Percentiles rank a stretch among this genome's conserved stretches.
These are phyloP conservation scores for Pammene aurita DNA, from an alignment of 2,888 invertebrate species.

Conservation along the genomic window DNA sequence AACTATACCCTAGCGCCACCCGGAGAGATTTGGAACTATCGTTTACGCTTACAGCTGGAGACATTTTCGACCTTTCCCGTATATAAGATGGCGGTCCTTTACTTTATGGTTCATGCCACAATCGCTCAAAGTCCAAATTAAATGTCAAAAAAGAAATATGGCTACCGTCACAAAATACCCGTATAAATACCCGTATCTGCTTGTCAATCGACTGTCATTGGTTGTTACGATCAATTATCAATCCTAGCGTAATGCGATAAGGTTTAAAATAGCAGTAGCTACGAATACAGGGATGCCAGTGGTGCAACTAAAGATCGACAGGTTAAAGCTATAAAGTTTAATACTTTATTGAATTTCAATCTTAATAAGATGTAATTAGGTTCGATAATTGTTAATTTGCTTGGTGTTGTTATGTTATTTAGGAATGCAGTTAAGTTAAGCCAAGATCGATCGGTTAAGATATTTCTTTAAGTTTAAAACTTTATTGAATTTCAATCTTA, in stretches of 20 bases:
- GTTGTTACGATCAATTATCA: background rate
- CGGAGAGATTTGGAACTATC: too few species aligned
- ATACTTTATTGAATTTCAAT: background rate
- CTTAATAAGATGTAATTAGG: background rate
- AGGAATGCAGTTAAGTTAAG: slow-evolving; percentile 13
- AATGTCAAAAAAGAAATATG: slow-evolving; percentile 20
- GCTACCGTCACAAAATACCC: slow-evolving; percentile 27
- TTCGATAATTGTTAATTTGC: background rate
- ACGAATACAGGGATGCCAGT: background rate
- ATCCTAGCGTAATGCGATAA: background rate
- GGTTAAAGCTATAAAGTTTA: background rate
- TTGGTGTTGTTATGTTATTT: background rate
- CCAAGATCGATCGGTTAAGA: slow-evolving; percentile 33
- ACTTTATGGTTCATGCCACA: background rate
- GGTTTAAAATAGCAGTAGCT: background rate
- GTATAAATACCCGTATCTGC: slow-evolving; percentile 36
- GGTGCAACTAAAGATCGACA: slow-evolving; percentile 14
- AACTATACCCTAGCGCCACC: too few species aligned
- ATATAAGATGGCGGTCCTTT: too few species aligned
- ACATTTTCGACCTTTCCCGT: too few species aligned
- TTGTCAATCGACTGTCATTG: slow-evolving; percentile 32
- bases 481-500: background rate
- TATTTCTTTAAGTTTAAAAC: background rate
- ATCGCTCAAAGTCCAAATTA: slow-evolving; percentile 25
- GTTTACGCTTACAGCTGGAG: too few species aligned